Evolutionary conservation across 2,797 vertebrate species (phyloP), one percentile per base, ranked within the genome.

Genomic region (Clamator glandarius): DNA sequence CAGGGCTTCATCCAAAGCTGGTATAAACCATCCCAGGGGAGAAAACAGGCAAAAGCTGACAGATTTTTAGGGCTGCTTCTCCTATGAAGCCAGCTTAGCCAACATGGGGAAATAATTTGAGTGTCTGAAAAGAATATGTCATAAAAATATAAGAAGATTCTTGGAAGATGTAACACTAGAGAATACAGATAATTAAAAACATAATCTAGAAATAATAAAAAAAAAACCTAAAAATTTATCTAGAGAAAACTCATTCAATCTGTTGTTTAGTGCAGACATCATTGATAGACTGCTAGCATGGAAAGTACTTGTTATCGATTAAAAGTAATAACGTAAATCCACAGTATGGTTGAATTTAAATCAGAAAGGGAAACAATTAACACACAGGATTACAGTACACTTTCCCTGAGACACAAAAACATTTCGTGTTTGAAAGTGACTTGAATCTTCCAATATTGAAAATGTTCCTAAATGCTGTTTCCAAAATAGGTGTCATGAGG

Each of bases 401-500:
- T 82, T 87, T 64, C 57, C 61, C 7, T n/a, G 50, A 84, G 81
- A 93, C 62, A 42, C 19, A 54, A 80, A 87, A 31, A 81, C 41
- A 59, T 58, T 31, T 93, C 33, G 8, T 31, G 35, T 81, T 95
- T 68, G 75, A 68, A 83, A 93, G 19, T 52, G 35, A 52, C 51
- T 91, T 83, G 55, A 93, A 78, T 41, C 57, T 95, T 96, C 63
- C 93, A 95, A 95, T 94, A 95, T 91, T 76, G 85, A 89, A 97
- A 97, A 93, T 35, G 29, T 95, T 88, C 86, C 70, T 80, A 95
- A 95, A 90, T 83, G 48, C 61, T 73, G 18, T 76, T 96, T 96
- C 93, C 91, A 95, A 95, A 97, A 97, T 88, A 97, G 94, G 93
- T 87, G 76, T 91, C 61, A 62, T 2, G 14, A 94, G 90, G 84